Base-by-base conservation (phyloP, 37 sponge, comb jelly and placozoan species). In the Dysidea cf. avara region DNA sequence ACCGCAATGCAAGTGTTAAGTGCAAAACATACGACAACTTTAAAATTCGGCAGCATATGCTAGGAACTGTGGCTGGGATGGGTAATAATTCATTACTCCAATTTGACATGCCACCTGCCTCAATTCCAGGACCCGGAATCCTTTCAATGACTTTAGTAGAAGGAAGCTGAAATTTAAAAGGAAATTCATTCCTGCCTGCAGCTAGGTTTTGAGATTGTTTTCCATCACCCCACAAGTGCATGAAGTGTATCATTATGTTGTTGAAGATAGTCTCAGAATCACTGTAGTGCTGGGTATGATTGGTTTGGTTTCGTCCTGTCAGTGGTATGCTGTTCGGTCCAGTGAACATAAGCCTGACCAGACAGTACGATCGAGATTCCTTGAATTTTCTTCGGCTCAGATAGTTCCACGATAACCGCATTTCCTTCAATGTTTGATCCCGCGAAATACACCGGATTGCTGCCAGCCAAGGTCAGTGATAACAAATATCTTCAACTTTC, bases 311-410 rank as follows among this genome's bases (percentile, higher is more conserved):
- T 28, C 74, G 51, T 9, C 81, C 76, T 16, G 71, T 68, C 79
- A 56, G 63, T 53, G 1, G 71, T 54, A 29, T 36, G 70, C 9
- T 53, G 29, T 50, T 86, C 87, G 13, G 87, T 61, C 90, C 90
- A 89, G 68, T 79, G 90, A 17, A 83, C 84, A 43, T 78, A 32
- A 9, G 74, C 81, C 7, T n/a, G n/a, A 20, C 91, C 91, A 9
- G 25, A 43, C 22, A 90, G 50, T 3, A 35, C n/a, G 61, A 85
- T 31, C 24, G 36, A 28, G 31, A 90, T 68, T 2, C 59, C 72
- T 4, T 84, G 78, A 31, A 56, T 56, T 2, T 52, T 74, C 67
- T 74, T 69, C 0, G 77, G 38, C 21, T 90, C 66, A 26, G 46
- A 43, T 9, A 29, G 58, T 11, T 29, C 29, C 29, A 28, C 7